Conservation (phyloP, 2,797 vertebrate species). For the Sebastes trivittatus region DNA sequence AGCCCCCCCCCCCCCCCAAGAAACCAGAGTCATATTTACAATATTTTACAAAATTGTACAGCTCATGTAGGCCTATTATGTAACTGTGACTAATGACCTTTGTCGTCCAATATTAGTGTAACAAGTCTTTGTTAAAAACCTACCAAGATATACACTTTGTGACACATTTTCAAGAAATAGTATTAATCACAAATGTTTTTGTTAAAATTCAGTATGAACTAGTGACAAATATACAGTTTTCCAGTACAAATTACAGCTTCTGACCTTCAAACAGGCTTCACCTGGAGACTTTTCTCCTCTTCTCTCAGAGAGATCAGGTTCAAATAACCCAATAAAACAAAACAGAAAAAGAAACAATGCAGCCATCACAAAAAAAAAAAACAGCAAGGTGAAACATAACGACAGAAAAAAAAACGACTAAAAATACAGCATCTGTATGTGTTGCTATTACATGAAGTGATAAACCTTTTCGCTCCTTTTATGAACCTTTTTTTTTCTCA, state of each 20-base stretch:
- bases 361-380: constrained; percentile 58
- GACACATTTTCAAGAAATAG: constrained; percentile 85
- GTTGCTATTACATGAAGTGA: constrained; percentile 63
- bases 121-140: constrained; percentile 85
- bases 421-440: constrained; percentile 71
- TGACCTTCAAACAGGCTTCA: constrained; percentile 56
- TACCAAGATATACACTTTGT: constrained; percentile 91
- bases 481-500: constrained; percentile 20
- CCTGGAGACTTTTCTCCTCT: constrained; percentile 50
- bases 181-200: constrained; percentile 81
- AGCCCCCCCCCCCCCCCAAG: constrained; percentile 6
- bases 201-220: constrained; percentile 82
- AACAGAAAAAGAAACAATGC: constrained; percentile 58
- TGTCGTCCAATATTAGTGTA: constrained; percentile 77
- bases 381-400: constrained; percentile 62
- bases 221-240: constrained; percentile 77
- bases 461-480: constrained; percentile 43
- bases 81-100: constrained; percentile 79
- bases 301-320: constrained; percentile 62
- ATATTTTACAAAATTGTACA: constrained; percentile 94
- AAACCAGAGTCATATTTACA: constrained; percentile 92
- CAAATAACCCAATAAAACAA: constrained; percentile 65
- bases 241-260: constrained; percentile 71
- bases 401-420: constrained; percentile 33
- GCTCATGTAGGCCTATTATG: constrained; percentile 77